Base-by-base conservation (phyloP, 2,888 invertebrate genomes). In the Caenorhabditis sp. region DNA sequence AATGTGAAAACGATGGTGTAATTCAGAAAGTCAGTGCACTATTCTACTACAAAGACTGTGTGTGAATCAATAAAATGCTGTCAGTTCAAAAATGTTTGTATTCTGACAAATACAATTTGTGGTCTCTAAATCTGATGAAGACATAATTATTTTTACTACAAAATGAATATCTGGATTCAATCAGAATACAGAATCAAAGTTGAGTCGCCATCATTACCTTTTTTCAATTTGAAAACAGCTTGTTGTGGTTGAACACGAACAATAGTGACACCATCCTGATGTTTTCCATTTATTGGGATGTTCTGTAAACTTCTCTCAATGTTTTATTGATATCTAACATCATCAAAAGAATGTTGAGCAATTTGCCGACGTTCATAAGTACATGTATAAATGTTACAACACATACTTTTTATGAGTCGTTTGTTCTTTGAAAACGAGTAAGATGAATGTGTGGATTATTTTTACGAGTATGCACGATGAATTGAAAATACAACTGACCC, bases 181-280 rank as follows among this genome's bases (percentile, higher is more conserved):
- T n/a, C n/a, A n/a, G n/a, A n/a, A n/a, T n/a, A n/a, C n/a, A n/a
- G n/a, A n/a, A n/a, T n/a, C n/a, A n/a, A n/a, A n/a, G n/a, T n/a
- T n/a, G n/a, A n/a, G n/a, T n/a, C n/a, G n/a, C n/a, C n/a, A n/a
- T n/a, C n/a, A n/a, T n/a, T 57, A 21, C 43, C 43, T 43, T 43
- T 43, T 17, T 43, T 86, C 62, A 86, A 78, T 21, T 77, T 71
- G 50, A 85, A 74, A 8, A 78, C 74, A 49, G 81, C 81, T 43
- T 83, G 82, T 69, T 86, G 86, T 19, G 86, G 86, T 64, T 84
- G 83, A 19, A 85, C 65, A 50, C 83, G 83, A n/a, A 83, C 79
- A 10, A 69, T 59, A 14, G 80, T 82, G 36, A 71, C 69, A 14
- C 82, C 81, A 69, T 84, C 83, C 8, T 74, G 65, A 31, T 84